These are phyloP conservation scores for Takifugu rubripes DNA, from an alignment of 2,797 vertebrate genomes.

Conservation along the genomic window DNA sequence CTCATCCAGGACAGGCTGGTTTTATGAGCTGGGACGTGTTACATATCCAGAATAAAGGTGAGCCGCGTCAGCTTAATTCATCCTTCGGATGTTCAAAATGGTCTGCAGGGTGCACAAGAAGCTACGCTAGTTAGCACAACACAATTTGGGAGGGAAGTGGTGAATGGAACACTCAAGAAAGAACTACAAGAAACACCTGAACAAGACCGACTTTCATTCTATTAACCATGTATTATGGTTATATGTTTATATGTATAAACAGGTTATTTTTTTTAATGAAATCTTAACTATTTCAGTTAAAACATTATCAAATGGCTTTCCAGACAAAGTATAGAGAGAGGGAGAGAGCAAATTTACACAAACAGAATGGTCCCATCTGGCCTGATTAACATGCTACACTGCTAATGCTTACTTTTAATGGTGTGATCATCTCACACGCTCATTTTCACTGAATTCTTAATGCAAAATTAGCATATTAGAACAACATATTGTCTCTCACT, in stretches of 20 bases:
- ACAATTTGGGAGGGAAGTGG: too few relatives aligned
- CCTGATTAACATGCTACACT: conserved; percentile 67
- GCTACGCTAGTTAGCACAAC: too few relatives aligned
- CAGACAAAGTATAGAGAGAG: conserved; percentile 42
- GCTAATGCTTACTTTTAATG: conserved; percentile 74
- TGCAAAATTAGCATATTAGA: conserved; percentile 69
- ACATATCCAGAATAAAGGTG: not conserved
- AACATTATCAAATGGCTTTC: conserved; percentile 35
- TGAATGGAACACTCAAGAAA: too few relatives aligned
- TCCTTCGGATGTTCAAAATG: too few relatives aligned
- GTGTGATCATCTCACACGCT: conserved; percentile 67
- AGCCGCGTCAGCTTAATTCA: too few relatives aligned
- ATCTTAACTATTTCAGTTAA: conserved; percentile 12
- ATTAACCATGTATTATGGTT: too few relatives aligned
- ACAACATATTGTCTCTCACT: conserved; percentile 70
- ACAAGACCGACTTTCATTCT: too few relatives aligned
- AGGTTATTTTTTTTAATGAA: not conserved
- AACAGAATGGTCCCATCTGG: conserved; percentile 69
- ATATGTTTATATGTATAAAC: conserved; percentile 3
- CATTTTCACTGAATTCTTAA: conserved; percentile 71
- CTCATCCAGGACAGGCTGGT: not conserved
- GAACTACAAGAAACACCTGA: too few relatives aligned
- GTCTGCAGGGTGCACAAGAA: too few relatives aligned
- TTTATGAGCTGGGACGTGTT: conserved; percentile 1
- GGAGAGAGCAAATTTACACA: conserved; percentile 55